Evolutionary conservation across 2,888 invertebrate genomes (phyloP).

Genomic region (Dasysyrphus tricinctus): DNA sequence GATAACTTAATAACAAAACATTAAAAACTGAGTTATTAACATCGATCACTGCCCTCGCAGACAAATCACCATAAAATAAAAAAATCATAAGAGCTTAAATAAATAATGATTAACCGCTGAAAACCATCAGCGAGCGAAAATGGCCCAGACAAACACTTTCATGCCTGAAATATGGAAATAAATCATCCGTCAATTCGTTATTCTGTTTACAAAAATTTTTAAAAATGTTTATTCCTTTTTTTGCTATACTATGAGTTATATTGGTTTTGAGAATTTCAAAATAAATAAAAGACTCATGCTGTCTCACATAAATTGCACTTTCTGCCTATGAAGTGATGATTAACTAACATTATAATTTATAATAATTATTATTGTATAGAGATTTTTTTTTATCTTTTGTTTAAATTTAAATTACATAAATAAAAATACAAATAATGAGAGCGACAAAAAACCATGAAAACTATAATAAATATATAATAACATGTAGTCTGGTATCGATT

Average conservation of each 20-base stretch:
- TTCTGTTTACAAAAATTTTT: constrained; percentile 38
- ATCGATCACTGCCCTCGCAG: constrained; percentile 17
- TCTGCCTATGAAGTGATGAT: constrained; percentile 16
- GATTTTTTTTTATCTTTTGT: constrained; percentile 15
- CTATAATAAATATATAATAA: constrained; percentile 11
- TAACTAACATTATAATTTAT: constrained; percentile 25
- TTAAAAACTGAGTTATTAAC: not conserved
- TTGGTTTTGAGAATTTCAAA: constrained; percentile 37
- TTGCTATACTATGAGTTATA: constrained; percentile 45
- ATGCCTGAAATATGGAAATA: constrained; percentile 30
- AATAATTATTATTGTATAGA: constrained; percentile 10
- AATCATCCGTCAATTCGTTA: constrained; percentile 21
- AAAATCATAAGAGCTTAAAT: constrained; percentile 14
- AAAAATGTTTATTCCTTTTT: constrained; percentile 56
- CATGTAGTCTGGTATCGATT: constrained; percentile 24
- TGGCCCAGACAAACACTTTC: constrained; percentile 29
- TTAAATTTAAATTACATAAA: constrained; percentile 64
- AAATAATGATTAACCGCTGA: constrained; percentile 9
- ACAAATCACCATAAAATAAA: not conserved
- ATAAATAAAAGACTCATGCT: constrained; percentile 23
- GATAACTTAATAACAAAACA: not conserved
- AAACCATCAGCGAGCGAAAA: not conserved
- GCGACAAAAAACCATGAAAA: constrained; percentile 32
- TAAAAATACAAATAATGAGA: constrained; percentile 70
- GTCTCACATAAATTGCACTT: constrained; percentile 38